Evolutionary conservation across 2,888 invertebrate species (phyloP), one percentile per base, ranked within the genome.

Genomic region (Cactoblastis cactorum): DNA sequence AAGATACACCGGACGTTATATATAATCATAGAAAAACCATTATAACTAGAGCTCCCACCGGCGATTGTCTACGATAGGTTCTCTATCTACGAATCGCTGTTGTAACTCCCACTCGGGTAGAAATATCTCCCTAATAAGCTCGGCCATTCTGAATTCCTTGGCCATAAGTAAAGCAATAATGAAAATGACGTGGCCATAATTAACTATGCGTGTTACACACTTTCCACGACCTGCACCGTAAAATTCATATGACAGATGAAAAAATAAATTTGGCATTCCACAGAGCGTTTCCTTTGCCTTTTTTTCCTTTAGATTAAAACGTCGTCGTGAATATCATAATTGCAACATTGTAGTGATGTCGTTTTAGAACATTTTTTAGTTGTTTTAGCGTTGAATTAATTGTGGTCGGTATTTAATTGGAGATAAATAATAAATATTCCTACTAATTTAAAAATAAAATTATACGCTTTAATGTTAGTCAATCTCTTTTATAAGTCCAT

Each of bases 311-410:
- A 65, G 68, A 80, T 78, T 75, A 73, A 72, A 75, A 68, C 63
- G 63, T 79, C 64, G 60, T 55, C 61, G 62, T 62, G 65, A 63
- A 76, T 71, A 71, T 67, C 67, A 74, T 60, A 71, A 77, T 77
- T 61, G 68, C 73, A 74, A 82, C 78, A 70, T 57, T 73, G 78
- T 82, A 67, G 67, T 60, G 53, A 61, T 54, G 57, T 55, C 54
- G 69, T 67, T 65, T 58, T 58, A 54, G 62, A 64, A 66, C 57
- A 61, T 59, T 55, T 56, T 63, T 63, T 54, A 64, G 70, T 43
- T 28, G 15, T 2, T 3, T 15, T 15, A 15, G 28, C 8, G 24
- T 14, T 41, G 63, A 71, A 72, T 66, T 65, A 59, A 35, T 12
- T 6, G 35, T 35, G n/a, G n/a, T n/a, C n/a, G n/a, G n/a, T n/a